Evolutionary conservation across 2,113 vertebrate genomes (phyloP), one percentile per base, ranked within the genome.

Genomic region (Oncorhynchus masou): DNA sequence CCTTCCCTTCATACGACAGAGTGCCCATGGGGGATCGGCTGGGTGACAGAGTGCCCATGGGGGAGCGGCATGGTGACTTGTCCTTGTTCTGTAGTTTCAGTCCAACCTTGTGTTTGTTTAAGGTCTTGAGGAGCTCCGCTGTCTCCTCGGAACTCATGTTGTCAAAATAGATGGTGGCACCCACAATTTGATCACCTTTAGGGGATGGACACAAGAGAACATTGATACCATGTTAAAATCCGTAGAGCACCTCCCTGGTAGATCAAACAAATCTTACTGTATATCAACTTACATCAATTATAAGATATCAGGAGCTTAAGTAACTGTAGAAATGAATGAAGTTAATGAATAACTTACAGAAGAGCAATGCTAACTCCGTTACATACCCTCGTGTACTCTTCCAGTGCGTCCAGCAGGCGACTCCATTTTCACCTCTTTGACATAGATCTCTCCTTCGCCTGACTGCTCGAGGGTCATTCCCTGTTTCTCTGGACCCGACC

Each of bases 141-240:
- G 94, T 95, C 83, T 98, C 97, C 20, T 94, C 96, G 0, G 96
- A 96, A 74, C 91, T 96, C 93, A 98, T 94, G 68, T 97, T 96
- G 77, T 98, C 96, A 67, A 99, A 98, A 83, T 98, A 98, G 77
- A 99, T 95, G 5, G 97, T 99, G 79, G 97, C 97, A 1, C 96
- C 94, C 65, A 98, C 95, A 75, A 98, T 96, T 90, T 98, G 96
- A 86, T 98, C 97, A 86, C 97, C 97, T 98, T 54, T 16, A 62
- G 78, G 11, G 57, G 2, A 16, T 15, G 59, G n/a, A 68, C 8
- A 71, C 4, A 68, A 68, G 49, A 7, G 48, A 13, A 1, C 24
- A 19, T 72, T 49, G 62, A 49, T 5, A 48, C 13, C 8, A 4
- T 24, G 51, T 45, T 71, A 4, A 64, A 31, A 29, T 73, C 49